Conservation (phyloP, 2,113 vertebrate genomes). For the Chamaea fasciata region DNA sequence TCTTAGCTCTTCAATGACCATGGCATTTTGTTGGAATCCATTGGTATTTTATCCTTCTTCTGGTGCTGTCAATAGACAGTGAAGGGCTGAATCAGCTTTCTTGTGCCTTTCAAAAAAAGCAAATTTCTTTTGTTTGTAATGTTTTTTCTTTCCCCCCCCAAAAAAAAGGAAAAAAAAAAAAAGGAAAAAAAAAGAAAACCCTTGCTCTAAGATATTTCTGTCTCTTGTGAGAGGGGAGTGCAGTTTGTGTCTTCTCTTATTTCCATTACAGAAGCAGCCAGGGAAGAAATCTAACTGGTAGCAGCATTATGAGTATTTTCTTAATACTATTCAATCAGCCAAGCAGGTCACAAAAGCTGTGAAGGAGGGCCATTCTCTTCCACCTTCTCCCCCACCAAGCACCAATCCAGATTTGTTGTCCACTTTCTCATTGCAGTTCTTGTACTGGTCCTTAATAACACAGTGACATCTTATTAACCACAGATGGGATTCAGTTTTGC, state of each 20-base stretch:
- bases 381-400: slow-evolving; percentile 14
- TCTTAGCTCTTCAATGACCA: neutral
- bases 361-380: slow-evolving; percentile 51
- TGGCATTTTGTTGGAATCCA: neutral
- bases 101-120: neutral
- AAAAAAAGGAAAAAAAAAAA: no score
- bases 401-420: slow-evolving; percentile 52
- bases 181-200: neutral
- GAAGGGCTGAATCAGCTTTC: neutral
- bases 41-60: neutral
- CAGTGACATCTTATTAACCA: no score
- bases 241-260: neutral
- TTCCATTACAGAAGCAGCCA: slow-evolving; percentile 25
- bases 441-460: neutral
- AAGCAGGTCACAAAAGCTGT: slow-evolving; percentile 42
- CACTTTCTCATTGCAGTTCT: neutral
- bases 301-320: slow-evolving; percentile 63
- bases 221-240: neutral
- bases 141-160: neutral
- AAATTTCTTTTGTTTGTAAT: neutral
- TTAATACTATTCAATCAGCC: slow-evolving; percentile 34
- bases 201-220: neutral
- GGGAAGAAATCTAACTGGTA: slow-evolving; percentile 65
- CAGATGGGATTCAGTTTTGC: neutral
- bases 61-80: neutral